Evolutionary conservation across 2,797 vertebrate species (phyloP).

Genomic region (Sebastolobus altivelis): DNA sequence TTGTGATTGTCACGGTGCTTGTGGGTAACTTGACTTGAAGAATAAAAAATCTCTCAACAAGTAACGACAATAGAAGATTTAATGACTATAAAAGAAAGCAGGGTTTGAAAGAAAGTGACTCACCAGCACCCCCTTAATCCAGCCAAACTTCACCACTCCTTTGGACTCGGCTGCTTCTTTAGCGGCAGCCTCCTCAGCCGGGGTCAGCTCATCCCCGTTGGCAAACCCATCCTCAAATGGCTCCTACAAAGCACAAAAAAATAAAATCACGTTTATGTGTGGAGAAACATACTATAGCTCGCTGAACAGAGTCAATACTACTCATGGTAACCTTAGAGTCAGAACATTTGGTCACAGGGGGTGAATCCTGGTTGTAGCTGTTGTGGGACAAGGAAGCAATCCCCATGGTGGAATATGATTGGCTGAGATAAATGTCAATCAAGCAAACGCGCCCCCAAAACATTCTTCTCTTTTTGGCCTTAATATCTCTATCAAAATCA

Average conservation of each 20-base stretch:
- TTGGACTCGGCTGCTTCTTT: conserved; percentile 92
- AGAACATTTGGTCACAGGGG: not conserved
- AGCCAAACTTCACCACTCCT: conserved; percentile 97
- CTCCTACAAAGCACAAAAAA: conserved; percentile 83
- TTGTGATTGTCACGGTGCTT: not conserved
- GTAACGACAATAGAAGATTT: not conserved
- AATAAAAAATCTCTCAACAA: not conserved
- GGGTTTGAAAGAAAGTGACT: conserved; percentile 60
- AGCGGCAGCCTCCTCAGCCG: conserved; percentile 91
- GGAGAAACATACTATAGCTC: not conserved
- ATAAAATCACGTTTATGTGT: not conserved
- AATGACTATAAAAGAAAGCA: not conserved
- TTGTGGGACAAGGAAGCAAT: not conserved
- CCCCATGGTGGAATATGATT: not conserved
- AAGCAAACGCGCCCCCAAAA: not conserved
- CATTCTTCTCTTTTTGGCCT: not conserved
- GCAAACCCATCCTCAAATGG: conserved; percentile 98
- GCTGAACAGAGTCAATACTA: not conserved
- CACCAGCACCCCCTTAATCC: conserved; percentile 98
- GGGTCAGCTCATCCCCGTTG: conserved; percentile 95
- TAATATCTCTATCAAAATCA: not conserved
- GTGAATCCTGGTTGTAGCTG: not conserved
- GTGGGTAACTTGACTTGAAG: not conserved
- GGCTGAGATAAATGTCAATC: not conserved
- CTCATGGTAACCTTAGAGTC: not conserved